Evolutionary conservation across 2,113 vertebrate species (phyloP).

Genomic region (Chlorodrepanis virens): DNA sequence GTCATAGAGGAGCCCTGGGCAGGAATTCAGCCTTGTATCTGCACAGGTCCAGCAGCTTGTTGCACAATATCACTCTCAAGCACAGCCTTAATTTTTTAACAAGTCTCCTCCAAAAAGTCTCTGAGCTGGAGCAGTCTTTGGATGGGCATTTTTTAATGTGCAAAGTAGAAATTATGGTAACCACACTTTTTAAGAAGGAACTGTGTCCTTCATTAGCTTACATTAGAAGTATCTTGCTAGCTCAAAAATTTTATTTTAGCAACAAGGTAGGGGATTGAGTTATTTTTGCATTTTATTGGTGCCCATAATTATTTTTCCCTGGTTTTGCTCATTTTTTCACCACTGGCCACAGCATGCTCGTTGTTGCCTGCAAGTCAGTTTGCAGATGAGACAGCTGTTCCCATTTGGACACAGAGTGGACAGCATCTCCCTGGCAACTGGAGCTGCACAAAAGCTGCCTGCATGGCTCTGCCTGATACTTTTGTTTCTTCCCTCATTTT

Average conservation of each 20-base stretch:
- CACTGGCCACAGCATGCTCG: neutral
- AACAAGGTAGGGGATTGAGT: neutral
- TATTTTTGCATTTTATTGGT: neutral
- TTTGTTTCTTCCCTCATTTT: neutral
- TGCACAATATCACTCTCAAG: neutral
- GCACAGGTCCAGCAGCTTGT: neutral
- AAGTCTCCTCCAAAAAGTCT: neutral
- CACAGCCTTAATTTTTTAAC: neutral
- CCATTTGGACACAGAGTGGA: neutral
- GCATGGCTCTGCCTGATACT: neutral
- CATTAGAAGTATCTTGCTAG: neutral
- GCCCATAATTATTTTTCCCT: neutral
- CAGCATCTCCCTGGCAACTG: neutral
- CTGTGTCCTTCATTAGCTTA: neutral
- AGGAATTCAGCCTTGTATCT: neutral
- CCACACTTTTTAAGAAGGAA: rapidly evolving
- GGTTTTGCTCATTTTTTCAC: neutral
- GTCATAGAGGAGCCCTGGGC: neutral
- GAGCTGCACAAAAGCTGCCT: neutral
- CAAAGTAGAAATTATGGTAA: neutral
- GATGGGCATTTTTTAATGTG: too few relatives aligned
- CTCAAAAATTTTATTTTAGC: neutral
- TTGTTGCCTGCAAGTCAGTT: constrained; percentile 1
- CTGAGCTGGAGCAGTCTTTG: neutral
- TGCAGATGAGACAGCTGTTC: constrained; percentile 24